Evolutionary conservation across 2,888 invertebrate genomes (phyloP), one percentile per base, ranked within the genome.

Genomic region (Cryptocephalus moraei): DNA sequence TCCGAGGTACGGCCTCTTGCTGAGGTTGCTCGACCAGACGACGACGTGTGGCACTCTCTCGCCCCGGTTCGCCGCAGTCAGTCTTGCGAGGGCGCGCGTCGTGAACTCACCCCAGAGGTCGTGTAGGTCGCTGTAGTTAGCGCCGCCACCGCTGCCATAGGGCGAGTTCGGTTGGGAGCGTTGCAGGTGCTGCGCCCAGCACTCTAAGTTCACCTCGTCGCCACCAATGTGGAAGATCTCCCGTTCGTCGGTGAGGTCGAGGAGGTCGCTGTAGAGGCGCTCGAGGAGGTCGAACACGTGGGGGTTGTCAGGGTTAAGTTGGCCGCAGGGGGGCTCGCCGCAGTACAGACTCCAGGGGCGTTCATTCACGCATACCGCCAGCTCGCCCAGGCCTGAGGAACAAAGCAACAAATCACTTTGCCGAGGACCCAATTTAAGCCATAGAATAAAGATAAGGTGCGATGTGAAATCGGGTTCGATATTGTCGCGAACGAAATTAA

Each of bases 311-410:
- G 89, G 87, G 72, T 91, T 89, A 33, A 90, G 71, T 64, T 90
- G 89, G 0, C 90, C 90, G 64, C 91, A 91, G 0, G 91, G 90
- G 4, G 91, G 90, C 65, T 90, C 89, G 10, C 88, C 88, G 65
- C 87, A 84, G 68, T 82, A 88, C 34, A 81, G 74, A 57, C 78
- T 81, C 88, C 88, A 89, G 0, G 88, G 88, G 33, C 60, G 50
- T 44, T 82, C 80, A 66, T 90, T 89, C 9, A 90, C 78, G 67
- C 90, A 91, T 51, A 89, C 76, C 9, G 87, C 87, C 34, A 91
- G 71, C 47, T 86, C 82, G 1, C 90, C 91, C 44, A 86, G 72
- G 42, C 57, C 59, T 59, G 48, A 22, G 22, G 22, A 6, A 22
- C 22, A 22, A 6, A 22, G 22, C 6, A 22, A 2, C 22, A 6